A percentile compares a stretch with the other conserved stretches of the same genome.
These are phyloP conservation scores for Crotophaga sulcirostris DNA, from an alignment of 2,113 vertebrate species.

Conservation along the genomic window DNA sequence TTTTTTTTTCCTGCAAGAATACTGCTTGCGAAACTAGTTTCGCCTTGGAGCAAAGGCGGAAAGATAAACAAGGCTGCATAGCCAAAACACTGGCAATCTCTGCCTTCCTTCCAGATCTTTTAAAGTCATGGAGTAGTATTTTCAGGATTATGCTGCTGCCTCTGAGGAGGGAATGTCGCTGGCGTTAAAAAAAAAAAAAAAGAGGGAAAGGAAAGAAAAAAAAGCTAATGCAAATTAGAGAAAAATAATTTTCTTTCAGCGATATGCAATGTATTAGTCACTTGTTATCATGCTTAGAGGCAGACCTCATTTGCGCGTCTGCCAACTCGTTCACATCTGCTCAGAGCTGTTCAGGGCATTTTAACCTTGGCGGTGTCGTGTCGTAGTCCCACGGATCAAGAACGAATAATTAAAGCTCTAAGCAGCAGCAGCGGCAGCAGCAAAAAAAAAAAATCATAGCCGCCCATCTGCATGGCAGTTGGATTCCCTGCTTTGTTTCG, in stretches of 20 bases:
- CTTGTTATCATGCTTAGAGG: constrained; percentile 84
- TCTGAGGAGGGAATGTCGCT: constrained; percentile 66
- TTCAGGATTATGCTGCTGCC: constrained; percentile 76
- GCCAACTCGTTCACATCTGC: constrained; percentile 85
- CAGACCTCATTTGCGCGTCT: constrained; percentile 85
- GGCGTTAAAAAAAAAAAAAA: neutral
- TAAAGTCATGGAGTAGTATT: constrained; percentile 77
- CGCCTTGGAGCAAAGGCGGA: constrained; percentile 80
- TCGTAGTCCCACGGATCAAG: constrained; percentile 81
- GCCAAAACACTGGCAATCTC: constrained; percentile 77
- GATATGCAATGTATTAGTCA: constrained; percentile 86
- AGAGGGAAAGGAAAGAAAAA: neutral
- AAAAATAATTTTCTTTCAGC: constrained; percentile 86
- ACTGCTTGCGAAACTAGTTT: constrained; percentile 81
- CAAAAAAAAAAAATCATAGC: constrained; percentile 75
- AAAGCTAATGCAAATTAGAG: constrained; percentile 83
- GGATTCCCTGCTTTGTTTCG: constrained; percentile 68
- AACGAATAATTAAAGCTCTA: constrained; percentile 82
- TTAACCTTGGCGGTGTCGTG: constrained; percentile 83
- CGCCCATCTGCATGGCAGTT: constrained; percentile 65
- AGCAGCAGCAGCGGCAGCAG: constrained; percentile 76
- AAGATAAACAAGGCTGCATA: constrained; percentile 80
- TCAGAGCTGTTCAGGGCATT: constrained; percentile 81
- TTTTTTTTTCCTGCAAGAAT: constrained; percentile 76
- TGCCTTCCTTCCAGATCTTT: constrained; percentile 75